Percentiles rank a stretch among this genome's conserved stretches.
Evolutionary conservation across 2,888 invertebrate species (phyloP).

Genomic region (Gortyna flavago): DNA sequence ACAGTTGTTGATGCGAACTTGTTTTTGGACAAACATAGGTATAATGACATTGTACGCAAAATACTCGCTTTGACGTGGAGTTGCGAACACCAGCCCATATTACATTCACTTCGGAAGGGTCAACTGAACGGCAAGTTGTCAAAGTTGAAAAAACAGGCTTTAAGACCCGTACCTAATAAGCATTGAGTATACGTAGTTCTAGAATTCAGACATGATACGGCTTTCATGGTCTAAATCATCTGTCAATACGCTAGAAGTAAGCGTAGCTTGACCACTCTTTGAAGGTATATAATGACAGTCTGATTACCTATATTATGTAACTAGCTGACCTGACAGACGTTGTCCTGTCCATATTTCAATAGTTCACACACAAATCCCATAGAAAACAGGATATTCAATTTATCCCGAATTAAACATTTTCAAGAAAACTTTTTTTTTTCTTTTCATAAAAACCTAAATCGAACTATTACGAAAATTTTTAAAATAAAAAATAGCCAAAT

Average conservation of each 20-base stretch:
- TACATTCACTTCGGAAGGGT: not conserved
- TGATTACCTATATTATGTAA: not conserved
- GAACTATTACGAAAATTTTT: not conserved
- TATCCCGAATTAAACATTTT: not conserved
- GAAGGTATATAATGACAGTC: not conserved
- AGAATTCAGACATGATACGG: not conserved
- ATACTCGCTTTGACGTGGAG: no score
- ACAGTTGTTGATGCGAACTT: constrained; percentile 22
- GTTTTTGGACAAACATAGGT: constrained; percentile 8
- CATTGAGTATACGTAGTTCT: not conserved
- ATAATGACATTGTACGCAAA: no score
- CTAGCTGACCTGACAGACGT: not conserved
- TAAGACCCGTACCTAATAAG: not conserved
- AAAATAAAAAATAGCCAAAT: not conserved
- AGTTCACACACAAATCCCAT: not conserved
- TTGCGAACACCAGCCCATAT: no score
- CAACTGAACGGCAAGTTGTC: not conserved
- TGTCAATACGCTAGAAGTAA: not conserved
- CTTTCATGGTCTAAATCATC: not conserved
- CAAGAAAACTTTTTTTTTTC: not conserved
- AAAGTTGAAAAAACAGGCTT: not conserved
- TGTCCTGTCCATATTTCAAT: not conserved
- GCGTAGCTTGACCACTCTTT: not conserved
- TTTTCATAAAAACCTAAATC: not conserved
- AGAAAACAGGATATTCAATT: not conserved